phyloP scores from a whole-genome alignment of 2,888 invertebrate genomes.

The Mechanitis mazaeus region DNA sequence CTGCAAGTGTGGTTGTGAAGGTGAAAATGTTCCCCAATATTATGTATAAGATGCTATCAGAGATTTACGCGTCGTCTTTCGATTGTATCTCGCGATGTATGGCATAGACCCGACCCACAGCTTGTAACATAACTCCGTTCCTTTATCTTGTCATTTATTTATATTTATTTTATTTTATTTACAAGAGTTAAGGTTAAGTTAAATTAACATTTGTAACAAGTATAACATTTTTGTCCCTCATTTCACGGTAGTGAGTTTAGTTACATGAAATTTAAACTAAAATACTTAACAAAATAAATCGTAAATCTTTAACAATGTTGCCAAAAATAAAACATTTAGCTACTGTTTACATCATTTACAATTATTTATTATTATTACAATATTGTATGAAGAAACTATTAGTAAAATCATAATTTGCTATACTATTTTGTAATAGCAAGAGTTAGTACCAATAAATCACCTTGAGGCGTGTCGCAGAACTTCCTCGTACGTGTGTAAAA shows the following conservation, averaged over 20 bases:
- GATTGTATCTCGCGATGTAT: constrained; percentile 72
- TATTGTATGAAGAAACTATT: not conserved
- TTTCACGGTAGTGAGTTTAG: not conserved
- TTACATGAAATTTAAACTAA: no score
- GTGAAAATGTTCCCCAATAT: constrained; percentile 40
- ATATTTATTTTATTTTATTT: constrained; percentile 28
- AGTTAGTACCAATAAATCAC: constrained; percentile 64
- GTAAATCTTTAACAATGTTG: no score
- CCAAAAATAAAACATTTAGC: no score
- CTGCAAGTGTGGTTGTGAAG: constrained; percentile 25
- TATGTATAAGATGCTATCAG: constrained; percentile 68
- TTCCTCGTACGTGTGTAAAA: constrained; percentile 73
- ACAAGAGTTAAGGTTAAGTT: constrained; percentile 12
- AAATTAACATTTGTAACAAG: constrained; percentile 1
- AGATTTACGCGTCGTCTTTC: constrained; percentile 60
- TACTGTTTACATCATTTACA: not conserved
- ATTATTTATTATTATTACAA: not conserved
- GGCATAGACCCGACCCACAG: constrained; percentile 39
- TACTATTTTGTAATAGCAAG: constrained; percentile 27
- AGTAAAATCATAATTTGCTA: constrained; percentile 21
- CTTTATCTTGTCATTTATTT: constrained; percentile 47
- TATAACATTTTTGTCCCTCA: not conserved
- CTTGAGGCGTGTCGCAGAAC: constrained; percentile 61
- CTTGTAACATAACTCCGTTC: constrained; percentile 52
- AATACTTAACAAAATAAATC: no score